These are phyloP conservation scores for Callyntrura guangdongensis DNA, from an alignment of 2,888 invertebrate genomes.

Conservation along the genomic window DNA sequence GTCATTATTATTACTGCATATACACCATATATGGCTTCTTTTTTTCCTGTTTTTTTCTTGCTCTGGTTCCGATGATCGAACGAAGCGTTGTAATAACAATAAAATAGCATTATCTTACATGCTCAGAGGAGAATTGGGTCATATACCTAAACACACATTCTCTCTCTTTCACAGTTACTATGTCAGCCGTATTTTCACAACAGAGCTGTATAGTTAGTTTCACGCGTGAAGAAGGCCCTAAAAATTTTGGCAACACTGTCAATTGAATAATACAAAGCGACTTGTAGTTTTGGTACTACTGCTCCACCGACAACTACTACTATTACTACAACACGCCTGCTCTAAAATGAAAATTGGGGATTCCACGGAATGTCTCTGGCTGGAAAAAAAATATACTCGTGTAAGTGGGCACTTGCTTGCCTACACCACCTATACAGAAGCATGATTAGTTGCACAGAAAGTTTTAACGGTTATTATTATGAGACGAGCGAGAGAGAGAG, in stretches of 20 bases:
- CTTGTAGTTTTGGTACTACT: neutral
- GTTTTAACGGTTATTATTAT: slow-evolving; percentile 41
- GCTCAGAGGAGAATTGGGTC: neutral
- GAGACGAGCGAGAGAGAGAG: neutral
- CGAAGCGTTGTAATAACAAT: too few relatives aligned
- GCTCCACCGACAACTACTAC: too few relatives aligned
- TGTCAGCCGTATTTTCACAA: neutral
- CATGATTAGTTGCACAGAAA: neutral
- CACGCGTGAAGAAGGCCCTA: too few relatives aligned
- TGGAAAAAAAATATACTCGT: neutral
- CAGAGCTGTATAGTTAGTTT: neutral
- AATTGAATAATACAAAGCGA: slow-evolving; percentile 7
- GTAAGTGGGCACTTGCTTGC: slow-evolving; percentile 1
- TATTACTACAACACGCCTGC: too few relatives aligned
- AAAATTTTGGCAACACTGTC: neutral
- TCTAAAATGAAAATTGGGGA: slow-evolving; percentile 9
- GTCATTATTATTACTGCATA: too few relatives aligned
- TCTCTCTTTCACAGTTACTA: neutral
- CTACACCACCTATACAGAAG: neutral
- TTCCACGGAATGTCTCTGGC: slow-evolving; percentile 18
- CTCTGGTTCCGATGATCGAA: too few relatives aligned
- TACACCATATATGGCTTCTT: too few relatives aligned
- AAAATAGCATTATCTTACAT: too few relatives aligned
- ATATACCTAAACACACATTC: neutral
- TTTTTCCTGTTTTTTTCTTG: too few relatives aligned